phyloP scores from a whole-genome alignment of 2,113 vertebrate genomes.

The Ptyas mucosa region DNA sequence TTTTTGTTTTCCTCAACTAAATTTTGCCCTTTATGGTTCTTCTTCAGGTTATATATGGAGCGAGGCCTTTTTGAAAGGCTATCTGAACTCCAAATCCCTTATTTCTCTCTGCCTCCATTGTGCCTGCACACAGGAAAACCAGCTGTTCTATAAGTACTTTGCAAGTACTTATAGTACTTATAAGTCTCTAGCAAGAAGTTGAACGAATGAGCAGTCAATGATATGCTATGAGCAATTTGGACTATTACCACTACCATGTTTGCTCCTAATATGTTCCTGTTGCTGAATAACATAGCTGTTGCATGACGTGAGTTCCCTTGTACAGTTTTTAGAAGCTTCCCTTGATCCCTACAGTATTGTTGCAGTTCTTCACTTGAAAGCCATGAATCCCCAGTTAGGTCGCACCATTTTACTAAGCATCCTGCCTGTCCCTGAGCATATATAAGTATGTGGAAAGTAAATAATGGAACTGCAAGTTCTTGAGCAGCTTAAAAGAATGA shows the following conservation, averaged over 20 bases:
- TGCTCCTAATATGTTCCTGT: neutral
- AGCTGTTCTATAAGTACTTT: neutral
- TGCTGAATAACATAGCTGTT: neutral
- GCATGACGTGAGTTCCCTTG: neutral
- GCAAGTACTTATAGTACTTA: no score
- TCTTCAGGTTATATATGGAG: neutral
- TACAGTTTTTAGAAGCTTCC: neutral
- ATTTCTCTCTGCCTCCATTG: neutral
- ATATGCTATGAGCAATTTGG: neutral
- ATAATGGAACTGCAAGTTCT: neutral
- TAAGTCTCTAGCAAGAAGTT: neutral
- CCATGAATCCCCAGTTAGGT: neutral
- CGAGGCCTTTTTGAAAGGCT: neutral
- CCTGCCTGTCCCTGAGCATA: neutral
- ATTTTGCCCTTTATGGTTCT: neutral
- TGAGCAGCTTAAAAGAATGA: rapidly evolving
- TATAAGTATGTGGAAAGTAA: rapidly evolving
- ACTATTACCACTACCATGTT: neutral
- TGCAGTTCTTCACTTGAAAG: neutral
- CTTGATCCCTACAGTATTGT: neutral
- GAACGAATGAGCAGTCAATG: neutral
- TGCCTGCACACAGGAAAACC: neutral
- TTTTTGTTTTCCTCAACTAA: neutral
- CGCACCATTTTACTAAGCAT: neutral
- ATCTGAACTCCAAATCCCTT: neutral